Evolutionary conservation across 2,888 invertebrate species (phyloP), one percentile per base, ranked within the genome.

Genomic region (Tetragonisca angustula): DNA sequence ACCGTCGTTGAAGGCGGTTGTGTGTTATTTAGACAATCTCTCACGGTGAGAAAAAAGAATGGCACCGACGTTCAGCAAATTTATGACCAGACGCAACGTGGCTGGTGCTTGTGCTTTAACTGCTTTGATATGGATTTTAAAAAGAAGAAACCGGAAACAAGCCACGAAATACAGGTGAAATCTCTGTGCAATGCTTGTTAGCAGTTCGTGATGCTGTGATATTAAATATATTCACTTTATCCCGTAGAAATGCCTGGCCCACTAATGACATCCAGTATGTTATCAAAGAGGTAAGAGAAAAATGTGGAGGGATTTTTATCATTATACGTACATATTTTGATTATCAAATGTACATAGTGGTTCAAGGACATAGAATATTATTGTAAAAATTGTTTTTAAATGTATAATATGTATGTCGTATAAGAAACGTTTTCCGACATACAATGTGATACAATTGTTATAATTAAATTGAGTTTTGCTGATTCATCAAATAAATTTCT

Each of bases 11-110:
- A 64, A 27, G 64, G 71, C 62, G 59, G 84, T n/a, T 15, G 13
- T 84, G 21, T 65, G 19, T n/a, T 52, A 32, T n/a, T 62, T 56
- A 1, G 21, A 50, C 19, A 13, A 21, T 56, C 43, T 24, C 6
- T n/a, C 19, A n/a, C 4, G 49, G 11, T 9, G 43, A 43, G 9
- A 43, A 11, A n/a, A 50, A 73, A 88, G 79, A 81, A 97, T 97
- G 97, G 97, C 97, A 90, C 97, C 97, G 90, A 96, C 96, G 93
- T 95, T 97, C 87, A 97, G 97, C 95, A 97, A 97, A 96, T 95
- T 97, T 92, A 95, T 96, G 87, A 96, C 96, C 90, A 96, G 96
- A 94, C 96, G 96, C 93, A 96, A 96, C 94, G 95, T 96, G 90
- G 95, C 97, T 86, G 96, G 96, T 84, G 95, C 96, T 81, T 96